phyloP scores from a whole-genome alignment of 1,140 invertebrate genomes.

The Drosophila nigrodunni region DNA sequence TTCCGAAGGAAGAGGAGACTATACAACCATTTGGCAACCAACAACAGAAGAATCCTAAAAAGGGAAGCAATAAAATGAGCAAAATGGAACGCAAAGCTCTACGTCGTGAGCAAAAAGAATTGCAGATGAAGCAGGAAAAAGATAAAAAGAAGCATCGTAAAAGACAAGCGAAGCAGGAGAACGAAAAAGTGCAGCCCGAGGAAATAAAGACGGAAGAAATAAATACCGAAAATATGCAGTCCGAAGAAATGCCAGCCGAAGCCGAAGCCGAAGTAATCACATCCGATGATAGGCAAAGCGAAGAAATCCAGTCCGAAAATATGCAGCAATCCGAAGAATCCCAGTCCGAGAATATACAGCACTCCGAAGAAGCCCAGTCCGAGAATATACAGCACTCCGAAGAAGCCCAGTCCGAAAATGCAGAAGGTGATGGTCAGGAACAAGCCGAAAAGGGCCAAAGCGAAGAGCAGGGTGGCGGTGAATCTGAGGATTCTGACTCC shows the following conservation, averaged over 20 bases:
- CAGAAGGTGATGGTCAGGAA: neutral
- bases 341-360: too few relatives aligned
- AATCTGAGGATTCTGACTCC: neutral
- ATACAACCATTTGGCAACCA: neutral
- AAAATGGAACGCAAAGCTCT: constrained; percentile 31
- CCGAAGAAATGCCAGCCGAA: too few relatives aligned
- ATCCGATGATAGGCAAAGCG: too few relatives aligned
- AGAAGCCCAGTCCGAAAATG: neutral
- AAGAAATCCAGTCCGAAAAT: too few relatives aligned
- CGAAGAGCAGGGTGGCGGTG: neutral
- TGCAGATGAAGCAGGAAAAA: neutral
- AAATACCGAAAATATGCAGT: too few relatives aligned
- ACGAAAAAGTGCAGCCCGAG: neutral
- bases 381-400: too few relatives aligned
- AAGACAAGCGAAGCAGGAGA: neutral
- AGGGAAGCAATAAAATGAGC: neutral
- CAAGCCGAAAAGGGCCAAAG: neutral
- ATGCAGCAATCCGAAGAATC: too few relatives aligned
- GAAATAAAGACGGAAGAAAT: too few relatives aligned
- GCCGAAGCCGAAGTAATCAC: too few relatives aligned
- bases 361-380: too few relatives aligned
- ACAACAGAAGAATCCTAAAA: neutral
- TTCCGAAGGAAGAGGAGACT: neutral
- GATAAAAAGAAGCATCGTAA: neutral
- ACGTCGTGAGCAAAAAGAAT: constrained; percentile 1